A percentile compares a stretch with the other conserved stretches of the same genome.
Conservation (phyloP, 2,797 vertebrate genomes). For the Epinephelus coioides region DNA sequence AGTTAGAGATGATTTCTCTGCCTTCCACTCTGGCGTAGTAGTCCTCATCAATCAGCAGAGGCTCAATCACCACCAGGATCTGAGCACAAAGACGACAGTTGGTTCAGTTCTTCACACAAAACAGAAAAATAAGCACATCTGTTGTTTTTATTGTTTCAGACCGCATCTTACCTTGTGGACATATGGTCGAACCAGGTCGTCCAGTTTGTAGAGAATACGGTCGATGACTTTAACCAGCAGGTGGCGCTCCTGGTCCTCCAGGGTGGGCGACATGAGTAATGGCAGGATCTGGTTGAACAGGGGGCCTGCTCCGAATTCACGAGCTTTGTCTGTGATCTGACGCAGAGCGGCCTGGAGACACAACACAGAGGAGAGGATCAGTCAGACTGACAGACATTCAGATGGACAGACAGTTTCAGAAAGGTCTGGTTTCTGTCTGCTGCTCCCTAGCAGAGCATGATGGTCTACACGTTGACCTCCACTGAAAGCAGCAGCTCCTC, state of each 20-base stretch:
- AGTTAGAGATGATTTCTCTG: conserved; percentile 99
- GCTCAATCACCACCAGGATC: conserved; percentile 99
- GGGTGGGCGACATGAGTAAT: conserved; percentile 97
- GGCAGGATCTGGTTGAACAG: conserved; percentile 99
- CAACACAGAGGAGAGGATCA: not conserved
- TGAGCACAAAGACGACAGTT: conserved; percentile 56
- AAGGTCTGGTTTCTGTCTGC: conserved; percentile 23
- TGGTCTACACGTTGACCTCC: conserved; percentile 22
- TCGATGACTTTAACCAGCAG: conserved; percentile 99
- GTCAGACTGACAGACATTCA: not conserved
- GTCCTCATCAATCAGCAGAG: conserved; percentile 98
- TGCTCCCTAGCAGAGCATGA: conserved; percentile 43
- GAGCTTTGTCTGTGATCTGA: conserved; percentile 98
- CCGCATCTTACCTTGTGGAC: conserved; percentile 93
- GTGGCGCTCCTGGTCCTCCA: conserved; percentile 98
- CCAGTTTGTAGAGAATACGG: conserved; percentile 98
- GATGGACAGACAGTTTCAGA: not conserved
- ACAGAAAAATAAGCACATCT: accelerated
- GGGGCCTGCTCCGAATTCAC: conserved; percentile 97
- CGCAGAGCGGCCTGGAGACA: conserved; percentile 92
- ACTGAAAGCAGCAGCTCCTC: conserved; percentile 46
- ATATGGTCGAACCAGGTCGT: conserved; percentile 97
- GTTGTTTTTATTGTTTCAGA: too few species aligned
- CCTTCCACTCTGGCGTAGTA: conserved; percentile 99
- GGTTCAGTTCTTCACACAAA: not conserved